A percentile compares a stretch with the other conserved stretches of the same genome.
These are phyloP conservation scores for Platalea minor DNA, from an alignment of 2,797 vertebrate species.

Conservation along the genomic window DNA sequence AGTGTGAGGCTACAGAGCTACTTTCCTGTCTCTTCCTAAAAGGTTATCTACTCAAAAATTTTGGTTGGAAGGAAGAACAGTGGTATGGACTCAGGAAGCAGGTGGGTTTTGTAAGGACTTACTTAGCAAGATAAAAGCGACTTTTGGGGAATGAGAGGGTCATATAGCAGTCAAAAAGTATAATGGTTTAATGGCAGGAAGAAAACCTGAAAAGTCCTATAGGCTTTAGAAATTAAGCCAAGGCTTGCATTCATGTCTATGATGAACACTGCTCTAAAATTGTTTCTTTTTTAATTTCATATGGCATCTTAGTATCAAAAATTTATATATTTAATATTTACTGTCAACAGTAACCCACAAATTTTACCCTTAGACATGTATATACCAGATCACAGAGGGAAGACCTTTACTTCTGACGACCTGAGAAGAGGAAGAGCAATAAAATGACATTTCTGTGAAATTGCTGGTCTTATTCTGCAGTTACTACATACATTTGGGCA, in stretches of 20 bases:
- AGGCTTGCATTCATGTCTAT: neutral
- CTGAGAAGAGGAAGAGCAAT: neutral
- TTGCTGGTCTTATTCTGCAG: neutral
- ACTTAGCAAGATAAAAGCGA: neutral
- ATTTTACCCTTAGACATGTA: neutral
- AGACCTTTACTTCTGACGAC: rapidly evolving
- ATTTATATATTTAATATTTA: neutral
- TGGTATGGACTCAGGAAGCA: neutral
- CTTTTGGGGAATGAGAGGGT: neutral
- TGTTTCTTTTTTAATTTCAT: neutral
- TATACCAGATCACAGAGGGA: neutral
- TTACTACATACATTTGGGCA: neutral
- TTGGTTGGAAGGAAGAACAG: neutral
- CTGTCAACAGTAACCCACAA: neutral
- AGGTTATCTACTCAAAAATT: neutral
- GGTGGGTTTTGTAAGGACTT: neutral
- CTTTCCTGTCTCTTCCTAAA: neutral
- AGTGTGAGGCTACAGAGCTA: neutral
- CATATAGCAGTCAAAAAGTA: neutral
- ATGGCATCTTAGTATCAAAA: neutral
- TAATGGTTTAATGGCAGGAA: neutral
- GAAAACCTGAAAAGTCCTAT: neutral
- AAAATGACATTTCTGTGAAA: neutral
- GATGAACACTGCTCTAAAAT: neutral
- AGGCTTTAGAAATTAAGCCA: neutral